Base-by-base conservation (phyloP, 2,797 vertebrate genomes). In the Mormyrus hasselquistii region DNA sequence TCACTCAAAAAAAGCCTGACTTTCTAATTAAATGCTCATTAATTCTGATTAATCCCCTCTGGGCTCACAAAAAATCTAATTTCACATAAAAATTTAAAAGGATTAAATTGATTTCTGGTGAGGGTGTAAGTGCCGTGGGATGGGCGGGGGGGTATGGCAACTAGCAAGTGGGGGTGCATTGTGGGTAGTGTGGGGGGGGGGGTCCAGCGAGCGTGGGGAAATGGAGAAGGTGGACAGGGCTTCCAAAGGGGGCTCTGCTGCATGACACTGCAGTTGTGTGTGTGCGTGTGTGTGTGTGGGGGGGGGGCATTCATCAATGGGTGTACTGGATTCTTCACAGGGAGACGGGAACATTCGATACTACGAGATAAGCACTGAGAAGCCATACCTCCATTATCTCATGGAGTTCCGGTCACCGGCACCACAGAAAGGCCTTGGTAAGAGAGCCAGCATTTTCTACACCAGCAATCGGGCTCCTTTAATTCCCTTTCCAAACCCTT, bases 271-370 rank as follows among this genome's bases (percentile, higher is more conserved):
- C 41, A 44, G 22, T 25, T 29, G 22, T 52, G 50, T 22, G n/a
- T 53, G 82, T 47, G 16, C 4, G n/a, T 47, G 41, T 55, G 82
- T 49, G 49, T n/a, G n/a, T 85, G 47, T 49, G 44, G 2, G 22
- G 69, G 47, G 22, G 44, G 2, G 22, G 69, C 29, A 41, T 22
- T 84, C 88, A n/a, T 7, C 82, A 57, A 25, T 19, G 86, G 52
- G 29, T 6, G 38, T 9, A 5, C n/a, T 65, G 86, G 22, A 87
- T 89, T 88, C 29, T 90, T 90, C 89, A 8, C 94, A 99, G 99
- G 99, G 99, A 0, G 99, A 99, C 0, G 99, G 99, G 19, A 99
- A 99, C 94, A 99, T 99, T 91, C 97, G 99, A 1, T 99, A 99
- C 94, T 99, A 99, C 1, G 98, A 99, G 95, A 95, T 99, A 5